phyloP scores from a whole-genome alignment of 1,140 invertebrate genomes.

The Telenomus remus region DNA sequence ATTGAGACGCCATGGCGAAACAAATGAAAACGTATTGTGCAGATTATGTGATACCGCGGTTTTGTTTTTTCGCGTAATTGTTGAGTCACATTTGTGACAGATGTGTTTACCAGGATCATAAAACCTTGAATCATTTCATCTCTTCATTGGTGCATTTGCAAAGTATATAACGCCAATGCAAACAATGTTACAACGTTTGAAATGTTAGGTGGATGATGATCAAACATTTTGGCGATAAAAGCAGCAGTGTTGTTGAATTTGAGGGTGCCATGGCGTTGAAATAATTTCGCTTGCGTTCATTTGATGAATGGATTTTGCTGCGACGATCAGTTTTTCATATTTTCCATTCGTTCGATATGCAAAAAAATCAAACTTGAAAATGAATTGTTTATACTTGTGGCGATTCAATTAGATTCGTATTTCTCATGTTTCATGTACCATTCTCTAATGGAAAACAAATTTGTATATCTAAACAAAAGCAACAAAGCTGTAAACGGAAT shows the following conservation, averaged over 20 bases:
- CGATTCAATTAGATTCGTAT: no score
- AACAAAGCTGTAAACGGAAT: no score
- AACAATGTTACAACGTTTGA: constrained; percentile 21
- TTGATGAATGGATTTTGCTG: neutral
- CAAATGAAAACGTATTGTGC: constrained; percentile 34
- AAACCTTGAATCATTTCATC: constrained; percentile 4
- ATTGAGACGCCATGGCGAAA: constrained; percentile 30
- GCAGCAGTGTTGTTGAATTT: constrained; percentile 23
- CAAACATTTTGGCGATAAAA: constrained; percentile 29
- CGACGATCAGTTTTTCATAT: neutral
- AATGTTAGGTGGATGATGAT: constrained; percentile 24
- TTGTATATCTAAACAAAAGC: no score
- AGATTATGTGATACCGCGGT: constrained; percentile 32
- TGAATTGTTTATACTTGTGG: no score
- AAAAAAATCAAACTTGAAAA: no score
- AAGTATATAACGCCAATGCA: constrained; percentile 41
- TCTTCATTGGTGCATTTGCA: constrained; percentile 21
- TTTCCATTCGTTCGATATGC: no score
- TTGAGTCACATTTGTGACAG: constrained; percentile 34
- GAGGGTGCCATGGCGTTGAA: constrained; percentile 9
- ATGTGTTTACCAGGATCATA: constrained; percentile 29
- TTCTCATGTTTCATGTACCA: no score
- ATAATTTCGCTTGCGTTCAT: constrained; percentile 7
- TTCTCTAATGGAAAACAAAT: no score
- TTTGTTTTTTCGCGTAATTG: constrained; percentile 41